Evolutionary conservation across 2,113 vertebrate genomes (phyloP).

Genomic region (Acanthochromis polyacanthus): DNA sequence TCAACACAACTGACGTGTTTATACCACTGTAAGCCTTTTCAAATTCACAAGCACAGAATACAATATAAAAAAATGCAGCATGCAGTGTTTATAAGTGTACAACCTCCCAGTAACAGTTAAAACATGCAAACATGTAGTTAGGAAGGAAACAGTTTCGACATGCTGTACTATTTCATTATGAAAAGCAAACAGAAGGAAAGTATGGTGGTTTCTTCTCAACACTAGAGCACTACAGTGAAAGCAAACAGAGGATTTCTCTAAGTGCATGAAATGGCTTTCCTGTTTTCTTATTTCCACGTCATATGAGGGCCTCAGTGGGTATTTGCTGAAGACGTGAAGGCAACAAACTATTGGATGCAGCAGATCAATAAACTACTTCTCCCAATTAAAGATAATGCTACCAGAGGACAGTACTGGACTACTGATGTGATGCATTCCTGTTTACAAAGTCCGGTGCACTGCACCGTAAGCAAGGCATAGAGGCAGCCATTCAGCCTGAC

Average conservation of each 20-base stretch:
- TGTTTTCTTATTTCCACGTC: not conserved
- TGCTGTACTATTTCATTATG: not conserved
- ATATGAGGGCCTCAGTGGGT: not conserved
- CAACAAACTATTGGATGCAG: slow-evolving; percentile 29
- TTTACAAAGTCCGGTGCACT: slow-evolving; percentile 16
- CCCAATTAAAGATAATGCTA: slow-evolving; percentile 11
- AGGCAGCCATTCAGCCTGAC: slow-evolving; percentile 23
- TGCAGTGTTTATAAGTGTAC: slow-evolving; percentile 43
- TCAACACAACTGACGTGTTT: not conserved
- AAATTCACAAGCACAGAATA: slow-evolving; percentile 49
- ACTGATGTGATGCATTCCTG: slow-evolving; percentile 12
- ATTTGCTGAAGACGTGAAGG: slow-evolving; percentile 13
- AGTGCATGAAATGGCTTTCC: slow-evolving; percentile 19
- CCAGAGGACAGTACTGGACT: slow-evolving; percentile 9
- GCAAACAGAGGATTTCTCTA: not conserved
- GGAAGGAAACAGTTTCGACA: not conserved
- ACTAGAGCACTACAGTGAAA: not conserved
- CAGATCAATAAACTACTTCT: slow-evolving; percentile 35
- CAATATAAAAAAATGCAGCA: slow-evolving; percentile 35
- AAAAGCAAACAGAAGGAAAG: slow-evolving; percentile 4
- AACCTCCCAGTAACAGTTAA: slow-evolving; percentile 5
- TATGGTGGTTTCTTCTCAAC: slow-evolving; percentile 4
- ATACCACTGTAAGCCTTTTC: slow-evolving; percentile 18
- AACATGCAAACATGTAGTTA: slow-evolving; percentile 30
- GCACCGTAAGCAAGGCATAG: slow-evolving; percentile 21